These are phyloP conservation scores for Gerris lacustris DNA, from an alignment of 2,888 invertebrate species.

Conservation along the genomic window DNA sequence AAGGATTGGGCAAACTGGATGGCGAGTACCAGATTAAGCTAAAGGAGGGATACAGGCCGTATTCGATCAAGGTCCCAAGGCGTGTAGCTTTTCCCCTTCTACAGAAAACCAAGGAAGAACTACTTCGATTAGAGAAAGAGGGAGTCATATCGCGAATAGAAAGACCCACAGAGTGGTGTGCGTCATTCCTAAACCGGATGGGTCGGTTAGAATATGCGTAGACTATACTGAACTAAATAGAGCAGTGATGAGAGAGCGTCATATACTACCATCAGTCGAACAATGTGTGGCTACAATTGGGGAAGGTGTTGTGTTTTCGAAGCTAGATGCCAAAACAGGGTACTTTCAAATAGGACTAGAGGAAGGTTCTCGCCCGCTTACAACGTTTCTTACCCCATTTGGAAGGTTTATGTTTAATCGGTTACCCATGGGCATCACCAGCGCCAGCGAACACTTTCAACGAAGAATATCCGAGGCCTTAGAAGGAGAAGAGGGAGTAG, in stretches of 20 bases:
- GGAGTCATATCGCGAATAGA: background rate
- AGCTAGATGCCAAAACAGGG: slow-evolving; percentile 29
- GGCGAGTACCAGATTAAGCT: background rate
- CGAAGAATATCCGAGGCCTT: slow-evolving; percentile 9
- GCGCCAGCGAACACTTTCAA: slow-evolving; percentile 19
- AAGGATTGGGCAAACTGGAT: background rate
- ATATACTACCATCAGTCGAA: slow-evolving; percentile 1
- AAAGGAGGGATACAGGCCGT: background rate
- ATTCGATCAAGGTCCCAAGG: background rate
- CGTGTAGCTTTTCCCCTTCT: background rate
- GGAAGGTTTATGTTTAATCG: slow-evolving; percentile 23
- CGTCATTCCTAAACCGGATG: slow-evolving; percentile 11
- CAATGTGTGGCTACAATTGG: slow-evolving; percentile 27
- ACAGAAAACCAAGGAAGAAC: background rate
- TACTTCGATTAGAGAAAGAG: background rate
- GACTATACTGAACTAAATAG: slow-evolving; percentile 10
- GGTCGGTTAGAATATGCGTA: slow-evolving; percentile 11
- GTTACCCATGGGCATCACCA: slow-evolving; percentile 28
- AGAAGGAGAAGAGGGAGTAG: slow-evolving; percentile 18
- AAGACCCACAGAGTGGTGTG: slow-evolving; percentile 7
- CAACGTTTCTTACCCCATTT: slow-evolving; percentile 26
- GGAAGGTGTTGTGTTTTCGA: slow-evolving; percentile 26
- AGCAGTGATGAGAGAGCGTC: background rate
- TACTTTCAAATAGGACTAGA: slow-evolving; percentile 30
- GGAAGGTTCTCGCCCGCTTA: slow-evolving; percentile 20